Base-by-base conservation (phyloP, 1,140 invertebrate genomes). In the Ptiloglossa arizonensis region DNA sequence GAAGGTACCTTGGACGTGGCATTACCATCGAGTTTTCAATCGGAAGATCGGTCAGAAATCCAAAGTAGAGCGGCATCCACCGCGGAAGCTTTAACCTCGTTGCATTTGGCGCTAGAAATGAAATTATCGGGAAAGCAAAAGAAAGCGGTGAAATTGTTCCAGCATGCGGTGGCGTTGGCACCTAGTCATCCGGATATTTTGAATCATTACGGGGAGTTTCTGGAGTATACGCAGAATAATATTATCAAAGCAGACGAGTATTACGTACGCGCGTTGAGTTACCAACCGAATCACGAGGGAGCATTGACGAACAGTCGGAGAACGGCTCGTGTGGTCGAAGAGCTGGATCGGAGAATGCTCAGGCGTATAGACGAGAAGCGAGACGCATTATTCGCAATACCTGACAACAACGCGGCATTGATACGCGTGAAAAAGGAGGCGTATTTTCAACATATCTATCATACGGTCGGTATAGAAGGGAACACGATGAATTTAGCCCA, bases 381-480 rank as follows among this genome's bases (percentile, higher is more conserved):
- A 60, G 95, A 97, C 88, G 93, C 95, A 35, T 93, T 99, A 22
- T 95, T 96, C 27, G 94, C 95, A 22, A 96, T 98, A 81, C 97
- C 98, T 57, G 95, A 97, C 79, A 94, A 95, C 48, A 95, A 96
- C 91, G 93, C 95, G 4, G 96, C 97, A 15, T 93, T 99, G 68
- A 94, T 96, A 78, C 94, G 97, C 82, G 96, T 97, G 1, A 99
- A 98, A 88, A 97, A 97, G 88, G 97, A 99, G 91, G 97, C 97
- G 19, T 99, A 98, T 91, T 98, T 98, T 89, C 96, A 97, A 88
- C 97, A 99, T 90, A 98, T 99, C 73, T 99, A 99, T 93, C 98
- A 99, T 88, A 99, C 98, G 3, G 98, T 98, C 69, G 98, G 97
- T 44, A 98, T 99, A 80, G 98, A 99, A 93, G 98, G 98, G 2